These are phyloP conservation scores for Epirrhoe tristata DNA, from an alignment of 2,888 invertebrate genomes.

Conservation along the genomic window DNA sequence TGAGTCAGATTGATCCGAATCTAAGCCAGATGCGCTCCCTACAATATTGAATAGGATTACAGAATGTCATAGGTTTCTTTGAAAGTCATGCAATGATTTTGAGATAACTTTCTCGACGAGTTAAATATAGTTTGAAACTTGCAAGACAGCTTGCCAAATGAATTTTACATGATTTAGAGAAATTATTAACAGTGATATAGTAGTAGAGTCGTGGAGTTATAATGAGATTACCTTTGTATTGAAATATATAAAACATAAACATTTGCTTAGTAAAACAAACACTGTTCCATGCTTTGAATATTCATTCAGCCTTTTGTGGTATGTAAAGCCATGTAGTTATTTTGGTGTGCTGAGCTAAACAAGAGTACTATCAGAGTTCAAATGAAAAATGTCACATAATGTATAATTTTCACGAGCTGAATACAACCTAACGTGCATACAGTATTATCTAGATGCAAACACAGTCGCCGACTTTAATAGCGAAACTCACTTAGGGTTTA, in stretches of 20 bases:
- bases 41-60: conserved; percentile 30
- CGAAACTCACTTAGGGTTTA: conserved; percentile 43
- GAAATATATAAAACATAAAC: not conserved
- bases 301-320: conserved; percentile 14
- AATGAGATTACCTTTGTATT: not conserved
- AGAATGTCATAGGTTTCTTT: conserved; percentile 9
- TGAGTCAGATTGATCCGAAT: conserved; percentile 57
- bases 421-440: conserved; percentile 17
- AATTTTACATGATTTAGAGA: not conserved
- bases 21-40: conserved; percentile 63
- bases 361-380: conserved; percentile 11
- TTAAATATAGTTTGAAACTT: conserved; percentile 3
- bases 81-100: conserved; percentile 22
- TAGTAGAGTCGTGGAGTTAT: not conserved
- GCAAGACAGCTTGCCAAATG: not conserved
- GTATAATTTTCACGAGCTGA: conserved; percentile 8
- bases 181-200: not conserved
- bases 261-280: not conserved
- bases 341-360: conserved; percentile 15
- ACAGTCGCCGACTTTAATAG: conserved; percentile 39
- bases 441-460: conserved; percentile 34
- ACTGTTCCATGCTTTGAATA: not conserved
- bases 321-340: conserved; percentile 6
- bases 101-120: conserved; percentile 9
- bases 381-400: conserved; percentile 11